Base-by-base conservation (phyloP, 2,888 invertebrate species). In the Diaprepes abbreviatus region DNA sequence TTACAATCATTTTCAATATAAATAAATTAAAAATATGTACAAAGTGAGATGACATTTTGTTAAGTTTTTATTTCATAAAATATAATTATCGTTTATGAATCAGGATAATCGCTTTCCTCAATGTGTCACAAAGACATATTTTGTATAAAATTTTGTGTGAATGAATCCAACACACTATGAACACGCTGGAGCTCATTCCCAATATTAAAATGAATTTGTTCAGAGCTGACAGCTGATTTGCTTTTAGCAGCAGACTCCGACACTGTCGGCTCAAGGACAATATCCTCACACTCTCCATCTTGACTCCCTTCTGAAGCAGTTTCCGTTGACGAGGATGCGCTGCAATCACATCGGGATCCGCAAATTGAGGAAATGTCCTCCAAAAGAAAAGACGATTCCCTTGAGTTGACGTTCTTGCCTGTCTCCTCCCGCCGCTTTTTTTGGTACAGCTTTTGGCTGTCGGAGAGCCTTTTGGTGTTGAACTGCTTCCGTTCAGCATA, bases 401-500 rank as follows among this genome's bases (percentile, higher is more conserved):
- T 19, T 3, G 6, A 1, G 10, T 31, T 31, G 5, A 16, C 0
- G 28, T 21, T 17, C 35, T 28, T 66, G 19, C 24, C 9, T 17
- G 24, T 17, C 6, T 31, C 16, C 16, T 64, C 65, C 3, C 65
- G 10, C 50, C 54, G 64, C 10, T 48, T 33, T 10, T 28, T 40
- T 1, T 65, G 28, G 12, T 65, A 59, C 3, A 54, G n/a, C 24
- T 59, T 59, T 31, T 70, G 64, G 17, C 28, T 52, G 19, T 65
- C 70, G 4, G 65, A 59, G 3, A 65, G 17, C 24, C 58, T 58
- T 16, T 70, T 70, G 14, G 28, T 43, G 24, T 65, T 65, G 4
- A 52, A 7, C 21, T 70, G 70, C 24, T 60, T 70, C 17, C 65
- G 31, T 19, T 70, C 43, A 9, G 45, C 58, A 28, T 70, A 65